Evolutionary conservation across 2,797 vertebrate genomes (phyloP), one percentile per base, ranked within the genome.

Genomic region (Stomatorhinus walkeri): DNA sequence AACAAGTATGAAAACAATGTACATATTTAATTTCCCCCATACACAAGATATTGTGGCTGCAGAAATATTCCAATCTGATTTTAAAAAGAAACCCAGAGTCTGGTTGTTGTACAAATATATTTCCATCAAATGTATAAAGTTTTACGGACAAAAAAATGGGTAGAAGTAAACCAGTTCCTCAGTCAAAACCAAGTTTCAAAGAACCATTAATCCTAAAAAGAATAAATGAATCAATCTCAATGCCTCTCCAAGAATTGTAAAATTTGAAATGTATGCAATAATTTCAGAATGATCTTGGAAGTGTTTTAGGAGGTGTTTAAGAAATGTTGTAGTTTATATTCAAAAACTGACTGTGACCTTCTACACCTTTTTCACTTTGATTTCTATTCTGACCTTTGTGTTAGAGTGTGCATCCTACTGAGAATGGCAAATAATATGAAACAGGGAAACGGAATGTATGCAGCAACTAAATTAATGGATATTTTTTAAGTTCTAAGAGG

Each of bases 51-150:
- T 3, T 46, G 72, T n/a, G 8, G 19, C 40, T 81, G 76, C 40
- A 46, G 19, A 81, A 46, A 81, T 46, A 81, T 43, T 46, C 76
- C 36, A 36, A 16, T 28, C 1, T 85, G 46, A 83, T 83, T 36
- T 4, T 51, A 49, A 51, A 51, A 49, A 51, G n/a, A 85, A 51
- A 85, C 81, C 8, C 43, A 24, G 43, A 84, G n/a, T 22, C 14
- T 24, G 40, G 43, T 22, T 83, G 12, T 56, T 72, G 52, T 56
- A 87, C 49, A 87, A 87, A 89, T 81, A 49, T 87, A 56, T 40
- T 87, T 89, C 85, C 68, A 56, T 79, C 36, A 49, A 89, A 51
- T 87, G 88, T 76, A 81, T 46, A 76, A 40, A 24, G 36, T 61
- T 76, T 16, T 36, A 32, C 14, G 36, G 5, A 36, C 24, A 87